phyloP scores from a whole-genome alignment of 2,113 vertebrate species.

The Caranx ignobilis region DNA sequence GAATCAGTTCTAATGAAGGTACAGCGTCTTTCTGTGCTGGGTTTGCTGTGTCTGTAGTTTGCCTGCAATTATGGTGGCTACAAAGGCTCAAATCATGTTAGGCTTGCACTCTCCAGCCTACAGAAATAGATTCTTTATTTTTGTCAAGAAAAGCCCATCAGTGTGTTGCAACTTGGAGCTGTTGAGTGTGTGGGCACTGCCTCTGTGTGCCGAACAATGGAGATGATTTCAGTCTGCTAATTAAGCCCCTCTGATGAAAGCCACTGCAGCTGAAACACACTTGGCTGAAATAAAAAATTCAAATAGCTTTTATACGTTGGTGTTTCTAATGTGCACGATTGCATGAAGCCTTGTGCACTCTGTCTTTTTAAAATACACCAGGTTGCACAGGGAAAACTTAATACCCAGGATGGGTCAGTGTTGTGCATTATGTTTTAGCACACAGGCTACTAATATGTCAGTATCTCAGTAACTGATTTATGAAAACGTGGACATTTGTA shows the following conservation, averaged over 20 bases:
- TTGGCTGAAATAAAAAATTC: not conserved
- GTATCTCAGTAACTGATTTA: not conserved
- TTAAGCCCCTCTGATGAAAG: slow-evolving; percentile 57
- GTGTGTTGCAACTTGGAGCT: slow-evolving; percentile 52
- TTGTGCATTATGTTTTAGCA: not conserved
- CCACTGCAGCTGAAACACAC: slow-evolving; percentile 39
- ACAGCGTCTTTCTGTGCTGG: not conserved
- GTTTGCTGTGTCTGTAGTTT: not conserved
- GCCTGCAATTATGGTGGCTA: not conserved
- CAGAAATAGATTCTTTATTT: slow-evolving; percentile 49
- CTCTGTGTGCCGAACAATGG: slow-evolving; percentile 56
- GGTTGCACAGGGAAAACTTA: not conserved
- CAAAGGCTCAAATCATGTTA: slow-evolving; percentile 2
- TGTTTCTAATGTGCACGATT: slow-evolving; percentile 20
- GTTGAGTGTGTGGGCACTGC: slow-evolving; percentile 66
- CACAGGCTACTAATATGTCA: not conserved
- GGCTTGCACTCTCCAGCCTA: slow-evolving; percentile 3
- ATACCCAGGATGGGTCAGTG: not conserved
- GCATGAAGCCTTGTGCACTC: not conserved
- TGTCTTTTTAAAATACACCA: not conserved
- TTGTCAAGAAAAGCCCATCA: slow-evolving; percentile 49
- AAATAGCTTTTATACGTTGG: slow-evolving; percentile 1
- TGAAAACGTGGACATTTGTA: not conserved
- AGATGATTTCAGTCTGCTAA: slow-evolving; percentile 61
- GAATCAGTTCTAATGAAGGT: slow-evolving; percentile 94